These are phyloP conservation scores for Cinara cedri DNA, from an alignment of 2,888 invertebrate species.

Conservation along the genomic window DNA sequence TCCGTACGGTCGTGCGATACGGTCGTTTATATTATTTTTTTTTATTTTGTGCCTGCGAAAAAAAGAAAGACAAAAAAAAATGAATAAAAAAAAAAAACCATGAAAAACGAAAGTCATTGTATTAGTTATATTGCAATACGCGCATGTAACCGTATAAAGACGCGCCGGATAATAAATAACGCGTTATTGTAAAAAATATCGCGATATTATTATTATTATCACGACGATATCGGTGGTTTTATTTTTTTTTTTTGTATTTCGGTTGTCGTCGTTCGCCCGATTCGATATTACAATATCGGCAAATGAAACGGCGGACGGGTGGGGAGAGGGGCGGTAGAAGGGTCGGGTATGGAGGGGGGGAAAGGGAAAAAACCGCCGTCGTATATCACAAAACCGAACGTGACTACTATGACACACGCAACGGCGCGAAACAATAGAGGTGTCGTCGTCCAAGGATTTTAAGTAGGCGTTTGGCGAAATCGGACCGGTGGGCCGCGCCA, in stretches of 20 bases:
- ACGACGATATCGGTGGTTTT: not conserved
- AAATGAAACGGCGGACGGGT: too few species aligned
- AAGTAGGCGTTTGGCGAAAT: conserved; percentile 45
- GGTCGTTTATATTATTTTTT: too few species aligned
- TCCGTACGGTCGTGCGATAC: too few species aligned
- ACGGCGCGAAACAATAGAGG: conserved; percentile 11
- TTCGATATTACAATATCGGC: too few species aligned
- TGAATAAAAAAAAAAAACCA: not conserved
- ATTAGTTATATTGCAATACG: too few species aligned
- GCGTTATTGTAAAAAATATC: not conserved
- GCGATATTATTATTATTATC: not conserved
- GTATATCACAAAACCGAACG: not conserved
- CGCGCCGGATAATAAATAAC: too few species aligned
- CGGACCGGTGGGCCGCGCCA: not conserved
- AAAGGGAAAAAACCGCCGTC: conserved; percentile 2
- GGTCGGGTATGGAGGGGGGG: not conserved
- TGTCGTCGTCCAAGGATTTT: conserved; percentile 28
- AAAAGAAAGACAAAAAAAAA: not conserved
- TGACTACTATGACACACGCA: not conserved
- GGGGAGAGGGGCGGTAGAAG: too few species aligned
- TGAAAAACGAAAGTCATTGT: conserved; percentile 29
- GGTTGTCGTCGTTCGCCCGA: not conserved
- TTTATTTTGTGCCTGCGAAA: not conserved
- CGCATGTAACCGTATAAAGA: too few species aligned
- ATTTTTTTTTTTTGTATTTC: conserved; percentile 18